phyloP scores from a whole-genome alignment of 1,140 invertebrate species.

The Tribolium madens region DNA sequence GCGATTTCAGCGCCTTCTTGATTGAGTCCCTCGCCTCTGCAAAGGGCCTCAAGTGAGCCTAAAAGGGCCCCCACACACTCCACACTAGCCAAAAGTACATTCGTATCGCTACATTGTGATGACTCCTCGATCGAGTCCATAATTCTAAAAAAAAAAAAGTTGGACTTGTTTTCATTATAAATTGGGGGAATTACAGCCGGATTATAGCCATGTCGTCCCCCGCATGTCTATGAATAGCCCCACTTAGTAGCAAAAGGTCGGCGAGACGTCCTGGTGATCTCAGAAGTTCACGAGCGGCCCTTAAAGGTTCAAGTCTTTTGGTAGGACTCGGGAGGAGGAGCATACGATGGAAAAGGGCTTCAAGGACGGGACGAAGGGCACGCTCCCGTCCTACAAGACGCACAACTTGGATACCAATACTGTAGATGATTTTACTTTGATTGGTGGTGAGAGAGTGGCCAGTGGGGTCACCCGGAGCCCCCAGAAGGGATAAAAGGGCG shows the following conservation, averaged over 20 bases:
- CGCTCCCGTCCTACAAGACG: slow-evolving; percentile 86
- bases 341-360: slow-evolving; percentile 93
- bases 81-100: slow-evolving; percentile 82
- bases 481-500: slow-evolving; percentile 86
- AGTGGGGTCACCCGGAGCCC: slow-evolving; percentile 77
- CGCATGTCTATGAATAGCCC: slow-evolving; percentile 80
- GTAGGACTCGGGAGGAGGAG: slow-evolving; percentile 86
- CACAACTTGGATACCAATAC: slow-evolving; percentile 89
- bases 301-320: slow-evolving; percentile 86
- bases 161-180: neutral
- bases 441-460: slow-evolving; percentile 81
- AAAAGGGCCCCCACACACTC: slow-evolving; percentile 87
- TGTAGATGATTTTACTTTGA: slow-evolving; percentile 88
- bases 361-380: slow-evolving; percentile 87
- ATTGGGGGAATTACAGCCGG: slow-evolving; percentile 76
- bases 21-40: slow-evolving; percentile 76
- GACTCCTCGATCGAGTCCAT: slow-evolving; percentile 93
- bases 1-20: slow-evolving; percentile 74
- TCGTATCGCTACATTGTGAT: slow-evolving; percentile 75
- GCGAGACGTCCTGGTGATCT: slow-evolving; percentile 79
- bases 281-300: slow-evolving; percentile 82
- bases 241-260: slow-evolving; percentile 79
- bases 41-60: slow-evolving; percentile 84
- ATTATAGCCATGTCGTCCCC: slow-evolving; percentile 92
- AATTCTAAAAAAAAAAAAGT: slow-evolving; percentile 72